Evolutionary conservation across 2,797 vertebrate species (phyloP).

Genomic region (Microctenopoma lineatum): DNA sequence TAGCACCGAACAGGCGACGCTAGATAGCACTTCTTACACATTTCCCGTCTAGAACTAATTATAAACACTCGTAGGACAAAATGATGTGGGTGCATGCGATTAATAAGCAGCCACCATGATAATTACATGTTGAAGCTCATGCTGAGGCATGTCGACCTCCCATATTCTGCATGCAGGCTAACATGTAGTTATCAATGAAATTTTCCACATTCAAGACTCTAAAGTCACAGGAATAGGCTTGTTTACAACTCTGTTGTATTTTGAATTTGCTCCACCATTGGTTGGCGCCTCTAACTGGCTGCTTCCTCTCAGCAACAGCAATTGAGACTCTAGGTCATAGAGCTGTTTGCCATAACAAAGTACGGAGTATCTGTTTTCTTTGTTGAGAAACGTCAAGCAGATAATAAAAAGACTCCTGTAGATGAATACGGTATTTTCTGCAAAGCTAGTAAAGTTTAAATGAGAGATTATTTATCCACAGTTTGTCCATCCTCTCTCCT

Average conservation of each 20-base stretch:
- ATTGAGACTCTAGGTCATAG: constrained; percentile 15
- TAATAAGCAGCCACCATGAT: constrained; percentile 7
- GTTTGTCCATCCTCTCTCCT: constrained; percentile 10
- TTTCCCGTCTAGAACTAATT: constrained; percentile 50
- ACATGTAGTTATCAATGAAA: too few relatives aligned
- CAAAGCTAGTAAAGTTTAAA: too few relatives aligned
- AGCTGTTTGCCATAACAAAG: too few relatives aligned
- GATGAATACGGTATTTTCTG: too few relatives aligned
- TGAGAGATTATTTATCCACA: not conserved
- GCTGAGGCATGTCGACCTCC: not conserved
- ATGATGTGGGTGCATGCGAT: constrained; percentile 1
- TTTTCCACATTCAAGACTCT: too few relatives aligned
- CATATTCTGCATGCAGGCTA: too few relatives aligned
- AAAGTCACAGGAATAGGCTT: too few relatives aligned
- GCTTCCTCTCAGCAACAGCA: not conserved
- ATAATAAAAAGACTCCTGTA: too few relatives aligned
- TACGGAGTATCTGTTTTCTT: too few relatives aligned
- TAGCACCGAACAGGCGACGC: constrained; percentile 44
- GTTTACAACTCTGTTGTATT: too few relatives aligned
- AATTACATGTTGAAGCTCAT: not conserved
- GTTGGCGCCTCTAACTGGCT: not conserved
- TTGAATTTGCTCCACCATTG: not conserved
- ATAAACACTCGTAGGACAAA: constrained; percentile 31
- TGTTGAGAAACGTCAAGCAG: too few relatives aligned
- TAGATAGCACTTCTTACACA: constrained; percentile 47